phyloP scores from a whole-genome alignment of 2,113 vertebrate genomes.

The Artemisiospiza belli region DNA sequence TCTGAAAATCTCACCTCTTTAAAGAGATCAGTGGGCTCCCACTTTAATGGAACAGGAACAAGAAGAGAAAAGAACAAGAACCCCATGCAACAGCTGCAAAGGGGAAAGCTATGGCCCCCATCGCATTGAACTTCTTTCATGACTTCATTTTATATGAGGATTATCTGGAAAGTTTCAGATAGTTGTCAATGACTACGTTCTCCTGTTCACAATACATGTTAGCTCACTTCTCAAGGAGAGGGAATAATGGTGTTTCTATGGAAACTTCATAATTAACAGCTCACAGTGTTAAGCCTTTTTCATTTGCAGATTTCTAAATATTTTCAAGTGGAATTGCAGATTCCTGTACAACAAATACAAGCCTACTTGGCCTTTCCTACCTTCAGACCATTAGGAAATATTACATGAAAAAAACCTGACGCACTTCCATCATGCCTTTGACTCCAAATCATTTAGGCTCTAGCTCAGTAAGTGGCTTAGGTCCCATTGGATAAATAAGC shows the following conservation, averaged over 20 bases:
- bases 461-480: neutral
- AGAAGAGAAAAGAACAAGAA: neutral
- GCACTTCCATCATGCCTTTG: neutral
- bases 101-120: neutral
- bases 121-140: neutral
- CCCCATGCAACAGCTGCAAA: neutral
- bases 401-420: neutral
- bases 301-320: neutral
- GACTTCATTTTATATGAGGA: neutral
- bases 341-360: neutral
- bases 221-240: neutral
- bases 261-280: conserved; percentile 21
- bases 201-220: neutral
- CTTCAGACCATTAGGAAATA: neutral
- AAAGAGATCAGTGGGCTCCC: neutral
- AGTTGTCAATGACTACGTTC: neutral
- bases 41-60: neutral
- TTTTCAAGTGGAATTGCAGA: neutral
- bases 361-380: neutral
- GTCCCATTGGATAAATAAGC: neutral
- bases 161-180: neutral
- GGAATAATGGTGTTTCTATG: conserved; percentile 4
- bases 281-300: neutral
- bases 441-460: neutral
- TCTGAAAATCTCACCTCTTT: neutral